Evolutionary conservation across 2,113 vertebrate genomes (phyloP).

Genomic region (Lycaon pictus): DNA sequence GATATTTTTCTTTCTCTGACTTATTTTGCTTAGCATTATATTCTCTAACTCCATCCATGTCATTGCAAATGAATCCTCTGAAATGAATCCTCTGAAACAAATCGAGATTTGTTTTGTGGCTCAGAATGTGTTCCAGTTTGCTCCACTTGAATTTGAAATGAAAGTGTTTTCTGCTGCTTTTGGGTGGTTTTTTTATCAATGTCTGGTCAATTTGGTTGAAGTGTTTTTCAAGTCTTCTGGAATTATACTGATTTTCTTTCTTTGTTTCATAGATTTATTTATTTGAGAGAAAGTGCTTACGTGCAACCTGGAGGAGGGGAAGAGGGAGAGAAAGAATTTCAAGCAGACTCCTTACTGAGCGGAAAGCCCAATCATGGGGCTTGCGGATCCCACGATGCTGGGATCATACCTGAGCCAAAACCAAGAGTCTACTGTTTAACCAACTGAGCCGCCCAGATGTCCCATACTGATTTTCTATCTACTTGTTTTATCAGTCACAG

Average conservation of each 20-base stretch:
- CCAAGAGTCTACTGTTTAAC: background rate
- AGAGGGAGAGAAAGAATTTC: background rate
- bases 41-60: background rate
- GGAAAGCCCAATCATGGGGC: background rate
- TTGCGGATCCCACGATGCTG: background rate
- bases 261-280: background rate
- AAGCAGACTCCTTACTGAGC: background rate
- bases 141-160: background rate
- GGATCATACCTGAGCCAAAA: background rate
- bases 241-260: slow-evolving; percentile 9
- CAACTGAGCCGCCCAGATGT: background rate
- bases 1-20: background rate
- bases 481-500: background rate
- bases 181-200: background rate
- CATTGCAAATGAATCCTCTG: background rate
- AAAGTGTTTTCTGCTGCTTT: background rate
- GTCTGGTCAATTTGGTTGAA: background rate
- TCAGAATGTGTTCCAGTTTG: background rate
- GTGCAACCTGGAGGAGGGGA: background rate
- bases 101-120: background rate
- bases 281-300: background rate
- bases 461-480: slow-evolving; percentile 8
- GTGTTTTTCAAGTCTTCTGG: slow-evolving; percentile 15
- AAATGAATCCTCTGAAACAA: background rate
- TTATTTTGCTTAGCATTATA: background rate